Conservation (phyloP, 2,888 invertebrate genomes). For the Ametastegia equiseti region DNA sequence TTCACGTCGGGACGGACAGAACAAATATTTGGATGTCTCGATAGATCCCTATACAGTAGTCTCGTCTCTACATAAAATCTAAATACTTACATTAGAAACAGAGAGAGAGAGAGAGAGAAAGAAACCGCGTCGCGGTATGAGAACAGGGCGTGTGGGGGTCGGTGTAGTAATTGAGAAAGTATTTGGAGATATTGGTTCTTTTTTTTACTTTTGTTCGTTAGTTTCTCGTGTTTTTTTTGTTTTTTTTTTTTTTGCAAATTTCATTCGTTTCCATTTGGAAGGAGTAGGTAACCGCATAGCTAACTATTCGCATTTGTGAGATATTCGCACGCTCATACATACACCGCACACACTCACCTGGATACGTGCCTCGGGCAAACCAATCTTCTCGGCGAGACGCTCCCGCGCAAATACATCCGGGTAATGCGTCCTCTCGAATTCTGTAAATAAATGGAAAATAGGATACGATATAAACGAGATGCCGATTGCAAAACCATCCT, state of each 20-base stretch:
- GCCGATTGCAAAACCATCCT: background rate
- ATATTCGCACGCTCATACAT: slow-evolving; percentile 64
- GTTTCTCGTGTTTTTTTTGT: background rate
- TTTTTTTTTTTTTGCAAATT: background rate
- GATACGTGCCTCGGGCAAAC: slow-evolving; percentile 99
- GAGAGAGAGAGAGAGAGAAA: too few relatives aligned
- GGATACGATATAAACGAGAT: background rate
- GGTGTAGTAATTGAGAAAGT: too few relatives aligned
- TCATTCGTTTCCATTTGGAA: background rate
- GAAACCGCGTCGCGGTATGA: too few relatives aligned
- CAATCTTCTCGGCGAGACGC: slow-evolving; percentile 97
- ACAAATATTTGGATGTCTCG: background rate
- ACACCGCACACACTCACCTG: slow-evolving; percentile 90
- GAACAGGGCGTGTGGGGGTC: too few relatives aligned
- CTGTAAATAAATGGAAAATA: slow-evolving; percentile 78
- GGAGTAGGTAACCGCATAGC: too few relatives aligned
- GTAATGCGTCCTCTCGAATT: slow-evolving; percentile 98
- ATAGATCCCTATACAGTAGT: background rate
- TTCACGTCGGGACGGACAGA: background rate
- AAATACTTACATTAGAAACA: too few relatives aligned
- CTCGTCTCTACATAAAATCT: background rate
- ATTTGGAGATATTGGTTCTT: too few relatives aligned
- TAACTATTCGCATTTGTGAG: background rate
- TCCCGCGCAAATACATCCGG: slow-evolving; percentile 98
- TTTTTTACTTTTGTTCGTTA: too few relatives aligned